A percentile compares a stretch with the other conserved stretches of the same genome.
These are phyloP conservation scores for Tringa solitaria DNA, from an alignment of 2,113 vertebrate genomes.

Conservation along the genomic window DNA sequence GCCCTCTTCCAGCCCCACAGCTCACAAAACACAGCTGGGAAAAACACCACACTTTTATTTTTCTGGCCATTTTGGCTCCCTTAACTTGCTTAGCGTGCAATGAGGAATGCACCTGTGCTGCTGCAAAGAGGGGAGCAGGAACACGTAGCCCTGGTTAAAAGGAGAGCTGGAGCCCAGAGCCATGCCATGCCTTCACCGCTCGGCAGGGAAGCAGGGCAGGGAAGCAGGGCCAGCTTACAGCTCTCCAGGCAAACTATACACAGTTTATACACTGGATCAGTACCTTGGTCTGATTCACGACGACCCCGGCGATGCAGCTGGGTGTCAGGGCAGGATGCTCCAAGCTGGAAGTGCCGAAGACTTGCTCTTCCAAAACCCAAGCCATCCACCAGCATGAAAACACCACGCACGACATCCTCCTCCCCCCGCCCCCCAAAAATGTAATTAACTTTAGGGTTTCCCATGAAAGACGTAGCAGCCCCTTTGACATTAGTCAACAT, in stretches of 20 bases:
- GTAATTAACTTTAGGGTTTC: background rate
- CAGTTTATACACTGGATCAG: accelerated
- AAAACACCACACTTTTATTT: background rate
- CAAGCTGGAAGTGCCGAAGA: background rate
- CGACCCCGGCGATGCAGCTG: background rate
- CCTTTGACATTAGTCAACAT: background rate
- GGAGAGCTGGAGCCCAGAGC: background rate
- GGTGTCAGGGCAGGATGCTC: background rate
- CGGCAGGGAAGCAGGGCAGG: background rate
- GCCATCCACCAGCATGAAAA: background rate
- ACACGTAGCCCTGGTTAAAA: background rate
- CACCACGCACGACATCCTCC: accelerated
- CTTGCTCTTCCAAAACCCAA: background rate
- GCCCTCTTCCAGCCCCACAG: background rate
- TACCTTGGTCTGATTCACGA: background rate
- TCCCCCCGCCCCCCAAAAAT: background rate
- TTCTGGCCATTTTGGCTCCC: background rate
- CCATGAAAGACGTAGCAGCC: background rate
- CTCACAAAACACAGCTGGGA: background rate
- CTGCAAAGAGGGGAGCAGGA: background rate
- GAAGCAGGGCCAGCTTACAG: background rate
- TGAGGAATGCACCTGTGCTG: background rate
- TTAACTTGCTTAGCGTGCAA: background rate
- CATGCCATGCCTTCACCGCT: background rate
- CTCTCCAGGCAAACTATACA: background rate